Percentiles rank a stretch among this genome's conserved stretches.
phyloP scores from a whole-genome alignment of 2,888 invertebrate species.

The Lasioglossum calceatum region DNA sequence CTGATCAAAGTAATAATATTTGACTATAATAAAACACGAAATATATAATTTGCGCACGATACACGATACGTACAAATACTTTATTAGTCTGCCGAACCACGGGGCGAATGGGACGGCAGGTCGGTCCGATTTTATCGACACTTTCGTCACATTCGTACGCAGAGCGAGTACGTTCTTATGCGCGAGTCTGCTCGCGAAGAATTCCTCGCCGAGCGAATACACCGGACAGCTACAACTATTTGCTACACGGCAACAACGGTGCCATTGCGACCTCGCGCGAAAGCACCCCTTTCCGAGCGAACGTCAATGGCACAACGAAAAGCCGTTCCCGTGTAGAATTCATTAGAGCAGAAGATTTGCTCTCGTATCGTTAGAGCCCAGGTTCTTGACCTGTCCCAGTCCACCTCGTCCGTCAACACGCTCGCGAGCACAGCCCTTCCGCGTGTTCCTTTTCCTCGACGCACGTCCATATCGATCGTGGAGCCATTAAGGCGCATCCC shows the following conservation, averaged over 20 bases:
- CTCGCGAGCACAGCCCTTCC: conserved; percentile 11
- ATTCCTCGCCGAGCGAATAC: not conserved
- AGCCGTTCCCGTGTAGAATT: conserved; percentile 27
- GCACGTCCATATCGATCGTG: not conserved
- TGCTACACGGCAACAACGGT: not conserved
- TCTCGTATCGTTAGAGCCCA: conserved; percentile 60
- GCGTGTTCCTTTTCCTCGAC: not conserved
- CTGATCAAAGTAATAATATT: not conserved
- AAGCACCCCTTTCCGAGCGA: conserved; percentile 24
- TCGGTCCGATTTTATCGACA: not conserved
- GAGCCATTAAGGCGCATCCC: not conserved
- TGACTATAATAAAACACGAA: too few relatives aligned
- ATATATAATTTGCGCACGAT: too few relatives aligned
- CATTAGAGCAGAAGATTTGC: conserved; percentile 60
- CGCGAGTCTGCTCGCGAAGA: not conserved
- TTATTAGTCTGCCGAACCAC: not conserved
- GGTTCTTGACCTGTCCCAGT: conserved; percentile 72
- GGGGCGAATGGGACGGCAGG: not conserved
- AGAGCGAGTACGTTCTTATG: not conserved
- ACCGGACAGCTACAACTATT: not conserved
- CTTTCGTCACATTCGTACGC: not conserved
- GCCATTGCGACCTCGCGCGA: conserved; percentile 7
- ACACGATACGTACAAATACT: not conserved
- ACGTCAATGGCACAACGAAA: conserved; percentile 43
- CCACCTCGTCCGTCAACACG: conserved; percentile 46